Evolutionary conservation across 2,888 invertebrate genomes (phyloP).

Genomic region (Ischnus inquisitorius): DNA sequence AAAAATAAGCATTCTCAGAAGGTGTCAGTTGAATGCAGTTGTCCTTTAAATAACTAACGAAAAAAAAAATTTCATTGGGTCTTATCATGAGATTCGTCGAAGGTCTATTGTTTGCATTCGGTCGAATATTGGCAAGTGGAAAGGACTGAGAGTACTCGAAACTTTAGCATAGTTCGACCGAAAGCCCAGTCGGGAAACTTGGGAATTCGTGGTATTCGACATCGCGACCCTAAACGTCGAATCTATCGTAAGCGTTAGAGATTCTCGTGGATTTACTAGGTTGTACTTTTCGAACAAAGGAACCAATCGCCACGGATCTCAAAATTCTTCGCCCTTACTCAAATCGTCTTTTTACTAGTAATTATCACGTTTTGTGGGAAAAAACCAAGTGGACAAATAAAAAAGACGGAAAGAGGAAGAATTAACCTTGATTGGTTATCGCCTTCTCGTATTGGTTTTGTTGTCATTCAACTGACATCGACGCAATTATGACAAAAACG

Average conservation of each 20-base stretch:
- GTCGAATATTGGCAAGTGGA: not conserved
- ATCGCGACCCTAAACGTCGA: slow-evolving; percentile 12
- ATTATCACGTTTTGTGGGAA: not conserved
- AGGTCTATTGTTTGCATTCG: slow-evolving; percentile 24
- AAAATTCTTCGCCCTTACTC: not conserved
- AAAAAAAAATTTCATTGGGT: not conserved
- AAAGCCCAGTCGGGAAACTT: slow-evolving; percentile 26
- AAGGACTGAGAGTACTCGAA: slow-evolving; percentile 4
- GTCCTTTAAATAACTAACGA: too few relatives aligned
- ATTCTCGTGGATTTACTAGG: slow-evolving; percentile 45
- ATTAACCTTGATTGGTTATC: too few relatives aligned
- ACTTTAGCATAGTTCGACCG: slow-evolving; percentile 62
- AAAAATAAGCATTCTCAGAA: too few relatives aligned
- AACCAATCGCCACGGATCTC: slow-evolving; percentile 31
- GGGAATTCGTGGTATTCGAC: slow-evolving; percentile 12
- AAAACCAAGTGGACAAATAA: too few relatives aligned
- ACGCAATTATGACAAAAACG: too few relatives aligned
- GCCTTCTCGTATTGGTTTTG: too few relatives aligned
- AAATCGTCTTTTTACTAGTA: not conserved
- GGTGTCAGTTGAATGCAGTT: too few relatives aligned
- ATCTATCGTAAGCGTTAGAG: slow-evolving; percentile 49
- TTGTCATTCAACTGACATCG: too few relatives aligned
- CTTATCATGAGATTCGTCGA: slow-evolving; percentile 3
- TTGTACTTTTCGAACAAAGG: slow-evolving; percentile 39
- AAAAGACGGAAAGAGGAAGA: too few relatives aligned